Evolutionary conservation across 2,888 invertebrate species (phyloP).

Genomic region (Athalia circularis): DNA sequence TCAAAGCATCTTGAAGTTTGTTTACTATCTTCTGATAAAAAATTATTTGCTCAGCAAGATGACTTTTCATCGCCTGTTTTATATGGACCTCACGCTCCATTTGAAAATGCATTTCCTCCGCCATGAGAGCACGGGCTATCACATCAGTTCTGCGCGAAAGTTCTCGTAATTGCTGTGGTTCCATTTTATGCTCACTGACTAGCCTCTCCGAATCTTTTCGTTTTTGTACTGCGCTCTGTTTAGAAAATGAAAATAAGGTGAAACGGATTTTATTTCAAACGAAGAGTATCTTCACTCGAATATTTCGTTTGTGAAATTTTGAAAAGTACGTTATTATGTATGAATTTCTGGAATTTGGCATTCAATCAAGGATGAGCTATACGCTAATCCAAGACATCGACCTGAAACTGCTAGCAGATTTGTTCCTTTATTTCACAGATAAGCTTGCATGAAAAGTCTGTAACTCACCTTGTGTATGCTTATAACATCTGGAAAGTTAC

Average conservation of each 20-base stretch:
- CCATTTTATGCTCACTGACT: conserved; percentile 88
- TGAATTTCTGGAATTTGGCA: no score
- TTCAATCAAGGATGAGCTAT: no score
- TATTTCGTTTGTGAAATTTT: no score
- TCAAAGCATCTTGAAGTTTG: conserved; percentile 80
- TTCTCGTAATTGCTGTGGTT: conserved; percentile 86
- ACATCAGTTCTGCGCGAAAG: conserved; percentile 91
- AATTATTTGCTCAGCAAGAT: conserved; percentile 90
- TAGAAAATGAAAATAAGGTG: background rate
- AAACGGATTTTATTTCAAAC: background rate
- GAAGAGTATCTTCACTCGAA: no score
- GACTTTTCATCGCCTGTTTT: conserved; percentile 89
- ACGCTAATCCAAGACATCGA: no score
- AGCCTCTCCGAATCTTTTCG: conserved; percentile 91
- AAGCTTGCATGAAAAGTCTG: background rate
- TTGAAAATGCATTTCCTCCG: conserved; percentile 96
- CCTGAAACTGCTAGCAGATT: no score
- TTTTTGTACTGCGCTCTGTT: conserved; percentile 86
- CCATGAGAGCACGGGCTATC: conserved; percentile 93
- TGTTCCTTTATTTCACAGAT: no score
- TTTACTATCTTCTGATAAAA: conserved; percentile 92
- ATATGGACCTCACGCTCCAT: conserved; percentile 90
- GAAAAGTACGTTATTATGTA: no score
- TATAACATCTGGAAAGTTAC: conserved; percentile 92
- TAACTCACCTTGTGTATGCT: conserved; percentile 86